Evolutionary conservation across 92 coral and sea anemone species (phyloP).

Genomic region (Heteractis magnifica): DNA sequence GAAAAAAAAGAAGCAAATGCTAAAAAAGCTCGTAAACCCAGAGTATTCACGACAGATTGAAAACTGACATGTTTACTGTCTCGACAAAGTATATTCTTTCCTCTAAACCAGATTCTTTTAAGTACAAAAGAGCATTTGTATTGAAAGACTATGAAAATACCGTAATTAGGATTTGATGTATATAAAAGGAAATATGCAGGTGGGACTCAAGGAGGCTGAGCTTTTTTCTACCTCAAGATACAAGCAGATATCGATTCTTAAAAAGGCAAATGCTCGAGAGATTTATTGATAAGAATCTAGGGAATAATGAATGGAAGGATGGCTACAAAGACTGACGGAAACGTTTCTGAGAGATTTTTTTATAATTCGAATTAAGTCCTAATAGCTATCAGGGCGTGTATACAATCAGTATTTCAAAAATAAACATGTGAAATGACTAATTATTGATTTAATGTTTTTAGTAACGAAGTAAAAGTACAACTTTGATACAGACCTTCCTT

Average conservation of each 20-base stretch:
- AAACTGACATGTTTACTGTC: constrained; percentile 7
- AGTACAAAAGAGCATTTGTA: constrained; percentile 11
- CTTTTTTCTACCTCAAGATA: constrained; percentile 15
- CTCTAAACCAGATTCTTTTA: constrained; percentile 7
- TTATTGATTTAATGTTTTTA: not conserved
- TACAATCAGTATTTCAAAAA: constrained; percentile 10
- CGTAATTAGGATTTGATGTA: constrained; percentile 18
- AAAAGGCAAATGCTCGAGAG: constrained; percentile 18
- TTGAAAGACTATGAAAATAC: constrained; percentile 14
- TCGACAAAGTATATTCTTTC: constrained; percentile 5
- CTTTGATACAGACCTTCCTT: not conserved
- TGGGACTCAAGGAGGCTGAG: constrained; percentile 17
- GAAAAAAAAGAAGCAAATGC: not conserved
- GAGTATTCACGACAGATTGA: not conserved
- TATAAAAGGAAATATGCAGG: constrained; percentile 12
- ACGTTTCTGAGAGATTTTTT: constrained; percentile 18
- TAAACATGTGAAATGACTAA: constrained; percentile 5
- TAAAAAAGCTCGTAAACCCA: not conserved
- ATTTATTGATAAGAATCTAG: constrained; percentile 19
- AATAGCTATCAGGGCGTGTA: constrained; percentile 13
- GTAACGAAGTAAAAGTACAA: not conserved
- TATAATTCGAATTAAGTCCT: constrained; percentile 25
- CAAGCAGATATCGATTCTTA: constrained; percentile 16
- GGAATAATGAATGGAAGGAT: constrained; percentile 14
- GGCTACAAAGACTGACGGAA: constrained; percentile 31